Evolutionary conservation across 2,888 invertebrate genomes (phyloP), one percentile per base, ranked within the genome.

Genomic region (Rhagonycha lutea): DNA sequence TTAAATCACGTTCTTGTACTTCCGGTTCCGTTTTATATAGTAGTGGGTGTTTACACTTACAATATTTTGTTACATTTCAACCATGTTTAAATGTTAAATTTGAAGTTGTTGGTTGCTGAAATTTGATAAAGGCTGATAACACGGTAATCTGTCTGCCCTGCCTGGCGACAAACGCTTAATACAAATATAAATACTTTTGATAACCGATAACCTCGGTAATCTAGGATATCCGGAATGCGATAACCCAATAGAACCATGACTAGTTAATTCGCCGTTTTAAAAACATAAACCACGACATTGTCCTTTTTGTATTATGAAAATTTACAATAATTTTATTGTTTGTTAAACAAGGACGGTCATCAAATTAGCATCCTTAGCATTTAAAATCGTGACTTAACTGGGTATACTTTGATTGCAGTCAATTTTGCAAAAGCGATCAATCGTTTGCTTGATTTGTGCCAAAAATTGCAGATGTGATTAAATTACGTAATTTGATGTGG

Each of bases 191-290:
- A 65, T 67, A 69, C 63, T 72, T 69, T 29, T 60, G 69, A 68
- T 77, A 63, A 65, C 29, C 72, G 75, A 78, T 78, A 78, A 78
- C 78, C 78, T 75, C 70, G 47, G 62, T 70, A 73, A 73, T 77
- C 79, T 79, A 78, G 80, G 80, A 80, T 80, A 80, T 80, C 80
- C 80, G 80, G 80, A 80, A 74, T 77, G 60, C 65, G 80, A 80
- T 80, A 80, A 80, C 77, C 77, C 65, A 74, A 63, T 74, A 73
- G 73, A 69, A 61, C 70, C 72, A 73, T 78, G 73, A 75, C 78
- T 70, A 72, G 75, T 68, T 28, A 63, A 65, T 69, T 65, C 32
- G 67, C 47, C 62, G 68, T 68, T 73, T 73, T 73, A 47, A 47
- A 72, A 73, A 73, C 68, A 68, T 73, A 73, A 76, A 73, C 76